Conservation (phyloP, 2,113 vertebrate genomes). For the Tauraco erythrolophus region DNA sequence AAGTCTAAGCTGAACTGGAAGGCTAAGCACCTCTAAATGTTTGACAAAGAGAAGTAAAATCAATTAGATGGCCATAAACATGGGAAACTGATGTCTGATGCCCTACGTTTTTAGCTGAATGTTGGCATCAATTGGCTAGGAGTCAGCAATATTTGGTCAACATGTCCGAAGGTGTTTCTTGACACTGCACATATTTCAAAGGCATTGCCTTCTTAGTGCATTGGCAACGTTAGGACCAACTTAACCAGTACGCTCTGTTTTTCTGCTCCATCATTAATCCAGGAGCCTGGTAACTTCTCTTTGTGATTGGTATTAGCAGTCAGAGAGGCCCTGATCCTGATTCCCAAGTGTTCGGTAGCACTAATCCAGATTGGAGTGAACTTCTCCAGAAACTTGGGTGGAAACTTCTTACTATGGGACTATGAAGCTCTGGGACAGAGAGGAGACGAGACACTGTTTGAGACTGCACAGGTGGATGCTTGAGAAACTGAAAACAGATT, state of each 20-base stretch:
- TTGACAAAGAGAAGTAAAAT: conserved; percentile 51
- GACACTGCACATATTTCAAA: background rate
- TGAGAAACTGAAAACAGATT: background rate
- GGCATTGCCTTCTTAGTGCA: background rate
- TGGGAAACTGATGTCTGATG: background rate
- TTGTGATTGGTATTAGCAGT: background rate
- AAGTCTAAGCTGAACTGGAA: conserved; percentile 2
- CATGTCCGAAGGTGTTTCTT: conserved; percentile 15
- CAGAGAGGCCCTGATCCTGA: background rate
- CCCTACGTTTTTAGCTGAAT: background rate
- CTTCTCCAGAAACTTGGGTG: background rate
- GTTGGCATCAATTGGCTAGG: conserved; percentile 14
- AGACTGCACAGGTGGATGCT: background rate
- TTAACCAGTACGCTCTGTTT: background rate
- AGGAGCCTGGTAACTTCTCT: background rate
- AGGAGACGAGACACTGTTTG: background rate
- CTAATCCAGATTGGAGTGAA: background rate
- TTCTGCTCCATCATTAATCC: background rate
- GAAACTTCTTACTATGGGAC: background rate
- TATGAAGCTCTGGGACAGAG: background rate
- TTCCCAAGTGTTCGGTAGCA: background rate
- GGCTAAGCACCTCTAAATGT: conserved; percentile 18
- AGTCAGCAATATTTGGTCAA: background rate
- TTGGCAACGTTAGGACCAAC: rapidly evolving
- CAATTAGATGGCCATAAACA: conserved; percentile 13